These are phyloP conservation scores for Lepus americanus DNA, from an alignment of 2,113 vertebrate species.

Conservation along the genomic window DNA sequence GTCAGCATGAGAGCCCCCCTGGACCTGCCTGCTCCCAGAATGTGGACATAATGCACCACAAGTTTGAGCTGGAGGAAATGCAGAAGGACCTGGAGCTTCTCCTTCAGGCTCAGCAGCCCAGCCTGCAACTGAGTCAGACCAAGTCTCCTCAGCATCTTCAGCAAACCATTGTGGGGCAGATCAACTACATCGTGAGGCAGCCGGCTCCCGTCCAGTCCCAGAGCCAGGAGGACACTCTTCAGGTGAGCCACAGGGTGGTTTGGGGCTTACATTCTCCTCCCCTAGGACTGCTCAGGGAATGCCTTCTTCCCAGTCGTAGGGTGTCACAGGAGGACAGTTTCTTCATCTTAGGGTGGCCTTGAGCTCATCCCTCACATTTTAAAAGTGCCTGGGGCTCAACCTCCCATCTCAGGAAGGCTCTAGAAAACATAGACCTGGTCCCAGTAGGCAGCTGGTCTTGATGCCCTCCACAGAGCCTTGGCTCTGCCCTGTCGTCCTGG, in stretches of 20 bases:
- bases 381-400: not conserved
- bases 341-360: not conserved
- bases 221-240: conserved; percentile 85
- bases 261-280: not conserved
- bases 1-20: conserved; percentile 79
- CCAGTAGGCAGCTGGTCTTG: not conserved
- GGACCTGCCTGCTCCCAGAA: conserved; percentile 88
- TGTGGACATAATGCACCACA: conserved; percentile 88
- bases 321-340: not conserved
- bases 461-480: not conserved
- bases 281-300: not conserved
- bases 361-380: not conserved
- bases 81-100: conserved; percentile 90
- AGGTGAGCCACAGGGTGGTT: conserved; percentile 79
- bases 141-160: conserved; percentile 89
- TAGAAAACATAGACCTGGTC: not conserved
- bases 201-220: conserved; percentile 86
- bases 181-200: conserved; percentile 90
- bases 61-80: conserved; percentile 90
- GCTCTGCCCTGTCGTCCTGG: not conserved
- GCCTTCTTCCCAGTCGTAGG: not conserved
- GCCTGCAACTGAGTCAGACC: conserved; percentile 88
- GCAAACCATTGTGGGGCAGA: conserved; percentile 89
- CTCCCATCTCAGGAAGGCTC: not conserved
- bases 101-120: conserved; percentile 89